Conservation (phyloP, 2,113 vertebrate genomes). For the Eira barbara region DNA sequence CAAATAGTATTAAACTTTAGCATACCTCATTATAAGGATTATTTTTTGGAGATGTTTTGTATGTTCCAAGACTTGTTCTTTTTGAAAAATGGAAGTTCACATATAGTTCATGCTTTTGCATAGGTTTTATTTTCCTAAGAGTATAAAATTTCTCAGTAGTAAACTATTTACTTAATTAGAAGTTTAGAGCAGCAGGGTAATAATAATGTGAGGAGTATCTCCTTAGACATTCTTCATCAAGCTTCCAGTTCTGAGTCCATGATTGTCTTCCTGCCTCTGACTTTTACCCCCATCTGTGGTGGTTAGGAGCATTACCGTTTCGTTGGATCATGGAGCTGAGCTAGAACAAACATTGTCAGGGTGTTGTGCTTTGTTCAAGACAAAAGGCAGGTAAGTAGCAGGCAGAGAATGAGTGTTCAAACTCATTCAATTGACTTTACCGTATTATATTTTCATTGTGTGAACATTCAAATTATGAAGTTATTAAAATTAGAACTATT, state of each 20-base stretch:
- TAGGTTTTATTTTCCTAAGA: neutral
- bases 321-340: neutral
- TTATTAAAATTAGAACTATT: neutral
- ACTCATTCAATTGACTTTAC: neutral
- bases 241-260: fast-evolving
- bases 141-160: neutral
- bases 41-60: too few relatives aligned
- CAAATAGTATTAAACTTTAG: too few relatives aligned
- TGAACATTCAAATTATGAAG: neutral
- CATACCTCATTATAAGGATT: too few relatives aligned
- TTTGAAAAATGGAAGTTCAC: neutral
- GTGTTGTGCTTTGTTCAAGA: neutral
- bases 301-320: neutral
- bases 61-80: neutral
- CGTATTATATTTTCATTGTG: neutral
- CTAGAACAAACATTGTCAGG: neutral
- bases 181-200: neutral
- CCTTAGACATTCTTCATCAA: neutral
- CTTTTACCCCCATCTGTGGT: neutral
- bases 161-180: neutral
- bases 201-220: neutral
- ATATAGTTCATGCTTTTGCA: neutral
- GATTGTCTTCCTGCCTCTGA: neutral
- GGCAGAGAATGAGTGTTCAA: neutral
- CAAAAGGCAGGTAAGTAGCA: neutral